These are phyloP conservation scores for Pseudorasbora parva DNA, from an alignment of 2,113 vertebrate species.

Conservation along the genomic window DNA sequence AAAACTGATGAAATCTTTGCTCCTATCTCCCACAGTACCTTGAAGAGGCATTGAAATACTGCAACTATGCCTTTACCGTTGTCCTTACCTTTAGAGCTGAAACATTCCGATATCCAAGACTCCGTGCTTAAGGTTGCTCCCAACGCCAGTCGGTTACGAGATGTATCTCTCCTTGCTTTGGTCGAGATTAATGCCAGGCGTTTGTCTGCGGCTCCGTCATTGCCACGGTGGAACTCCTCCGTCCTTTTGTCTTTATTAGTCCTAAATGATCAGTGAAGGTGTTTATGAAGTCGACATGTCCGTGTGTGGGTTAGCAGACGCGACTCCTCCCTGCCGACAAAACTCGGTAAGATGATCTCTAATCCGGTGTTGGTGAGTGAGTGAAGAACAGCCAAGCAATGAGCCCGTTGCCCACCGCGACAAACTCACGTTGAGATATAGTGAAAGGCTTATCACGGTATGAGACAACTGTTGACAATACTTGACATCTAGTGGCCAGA, in stretches of 20 bases:
- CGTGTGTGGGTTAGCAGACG: background rate
- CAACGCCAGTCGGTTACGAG: background rate
- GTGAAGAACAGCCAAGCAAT: background rate
- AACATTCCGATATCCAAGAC: background rate
- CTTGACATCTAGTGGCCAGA: constrained; percentile 24
- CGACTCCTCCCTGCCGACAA: constrained; percentile 16
- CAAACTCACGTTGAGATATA: constrained; percentile 3
- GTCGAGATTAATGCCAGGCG: background rate
- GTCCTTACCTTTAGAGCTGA: constrained; percentile 81
- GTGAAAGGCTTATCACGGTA: background rate
- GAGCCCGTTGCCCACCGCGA: background rate
- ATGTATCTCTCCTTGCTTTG: constrained; percentile 12
- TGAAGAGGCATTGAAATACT: constrained; percentile 94
- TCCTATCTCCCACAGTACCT: constrained; percentile 80
- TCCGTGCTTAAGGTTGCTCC: background rate
- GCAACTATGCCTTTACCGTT: constrained; percentile 95
- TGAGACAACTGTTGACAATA: background rate
- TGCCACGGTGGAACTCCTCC: constrained; percentile 18
- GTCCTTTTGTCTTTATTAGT: constrained; percentile 34
- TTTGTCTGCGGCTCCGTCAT: constrained; percentile 24
- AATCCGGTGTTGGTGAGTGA: background rate
- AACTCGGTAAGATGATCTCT: background rate
- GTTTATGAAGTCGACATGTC: background rate
- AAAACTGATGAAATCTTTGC: background rate
- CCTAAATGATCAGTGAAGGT: background rate